Evolutionary conservation across 2,888 invertebrate genomes (phyloP), one percentile per base, ranked within the genome.

Genomic region (Orgyia antiqua): DNA sequence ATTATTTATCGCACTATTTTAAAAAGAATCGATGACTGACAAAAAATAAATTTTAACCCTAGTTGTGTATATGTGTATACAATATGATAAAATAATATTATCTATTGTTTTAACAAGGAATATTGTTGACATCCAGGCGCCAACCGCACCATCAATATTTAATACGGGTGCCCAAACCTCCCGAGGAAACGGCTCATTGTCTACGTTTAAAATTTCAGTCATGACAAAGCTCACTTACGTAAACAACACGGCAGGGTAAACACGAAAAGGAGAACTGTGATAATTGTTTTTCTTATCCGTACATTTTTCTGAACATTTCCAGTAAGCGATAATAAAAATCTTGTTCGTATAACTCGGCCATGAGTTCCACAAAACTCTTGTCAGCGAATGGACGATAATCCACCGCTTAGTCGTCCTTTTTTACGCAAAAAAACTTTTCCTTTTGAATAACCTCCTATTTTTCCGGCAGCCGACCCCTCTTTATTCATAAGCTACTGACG

Each of bases 401-500:
- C 69, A 62, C 60, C 70, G 70, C 73, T 77, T 76, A 78, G 68
- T 65, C 68, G 61, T 68, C 70, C 61, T 68, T 70, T 69, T 74
- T 75, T 73, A 68, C 61, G 66, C 64, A 70, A 72, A 74, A 71
- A 78, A 76, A 71, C 60, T 76, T 82, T 79, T 75, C 65, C 72
- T 63, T 76, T 72, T 72, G 72, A 77, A 78, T 75, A 75, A 73
- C 72, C 69, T 67, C 68, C 68, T 71, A 73, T 75, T 83, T 76
- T 77, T 72, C 68, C 65, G 57, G 51, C 57, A 60, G 61, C 65
- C 69, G 68, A 66, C 68, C 61, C 76, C 78, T 77, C 76, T 80
- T 83, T 83, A 83, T 83, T 82, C 80, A 83, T 82, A 82, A 82
- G 78, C 74, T 72, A 55, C 71, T 75, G 75, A 77, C 75, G 80